Evolutionary conservation across 2,888 invertebrate species (phyloP).

Genomic region (Cataglyphis livida): DNA sequence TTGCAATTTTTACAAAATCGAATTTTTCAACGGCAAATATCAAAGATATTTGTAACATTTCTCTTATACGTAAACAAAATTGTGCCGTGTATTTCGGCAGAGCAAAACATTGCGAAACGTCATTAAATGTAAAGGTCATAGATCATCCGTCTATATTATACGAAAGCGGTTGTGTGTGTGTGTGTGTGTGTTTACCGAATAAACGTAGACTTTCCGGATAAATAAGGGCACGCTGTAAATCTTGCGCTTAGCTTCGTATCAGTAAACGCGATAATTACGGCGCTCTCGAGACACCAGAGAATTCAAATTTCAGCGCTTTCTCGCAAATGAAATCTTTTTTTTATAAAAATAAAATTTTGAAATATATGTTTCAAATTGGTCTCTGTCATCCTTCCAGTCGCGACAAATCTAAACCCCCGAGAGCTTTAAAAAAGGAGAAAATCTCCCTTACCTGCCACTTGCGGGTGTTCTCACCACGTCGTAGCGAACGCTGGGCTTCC

Average conservation of each 20-base stretch:
- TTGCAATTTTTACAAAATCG: not conserved
- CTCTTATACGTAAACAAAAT: not conserved
- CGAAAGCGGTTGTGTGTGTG: not conserved
- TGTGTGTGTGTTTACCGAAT: slow-evolving; percentile 31
- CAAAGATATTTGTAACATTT: not conserved
- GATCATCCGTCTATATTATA: slow-evolving; percentile 43
- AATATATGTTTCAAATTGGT: not conserved
- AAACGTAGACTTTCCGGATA: slow-evolving; percentile 30
- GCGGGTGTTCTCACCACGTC: slow-evolving; percentile 78
- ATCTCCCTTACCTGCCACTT: slow-evolving; percentile 72
- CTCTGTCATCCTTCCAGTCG: not conserved
- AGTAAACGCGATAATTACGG: slow-evolving; percentile 38
- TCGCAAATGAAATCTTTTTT: not conserved
- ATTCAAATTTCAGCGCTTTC: slow-evolving; percentile 13
- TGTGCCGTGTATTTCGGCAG: not conserved
- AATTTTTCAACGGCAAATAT: not conserved
- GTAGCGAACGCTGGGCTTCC: slow-evolving; percentile 79
- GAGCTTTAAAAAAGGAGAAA: not conserved
- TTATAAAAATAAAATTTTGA: not conserved
- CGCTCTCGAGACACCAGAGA: slow-evolving; percentile 10
- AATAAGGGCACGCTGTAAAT: slow-evolving; percentile 37
- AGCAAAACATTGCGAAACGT: not conserved
- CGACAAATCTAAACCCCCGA: not conserved
- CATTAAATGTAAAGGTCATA: slow-evolving; percentile 6
- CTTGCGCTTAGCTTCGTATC: slow-evolving; percentile 23